Percentiles rank a stretch among this genome's conserved stretches.
Evolutionary conservation across 2,888 invertebrate species (phyloP).

Genomic region (Drosophila fulvimacula): DNA sequence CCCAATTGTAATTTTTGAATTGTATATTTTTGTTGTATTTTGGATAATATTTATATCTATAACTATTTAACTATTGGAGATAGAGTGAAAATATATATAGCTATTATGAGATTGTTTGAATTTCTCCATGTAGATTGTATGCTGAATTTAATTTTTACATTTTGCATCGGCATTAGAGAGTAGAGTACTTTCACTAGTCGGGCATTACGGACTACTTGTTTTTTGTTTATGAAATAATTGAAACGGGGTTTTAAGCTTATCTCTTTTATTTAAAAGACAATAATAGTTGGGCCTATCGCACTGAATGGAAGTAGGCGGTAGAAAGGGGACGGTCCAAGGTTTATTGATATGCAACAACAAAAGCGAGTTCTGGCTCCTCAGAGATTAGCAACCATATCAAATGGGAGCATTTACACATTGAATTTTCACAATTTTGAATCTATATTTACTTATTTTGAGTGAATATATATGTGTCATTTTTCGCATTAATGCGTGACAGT

Average conservation of each 20-base stretch:
- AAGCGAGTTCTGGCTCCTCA: conserved; percentile 8
- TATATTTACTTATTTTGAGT: conserved; percentile 2
- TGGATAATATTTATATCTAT: too few species aligned
- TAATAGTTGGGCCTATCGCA: conserved; percentile 9
- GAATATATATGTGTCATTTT: conserved; percentile 16
- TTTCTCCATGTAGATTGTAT: too few species aligned
- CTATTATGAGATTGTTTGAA: too few species aligned
- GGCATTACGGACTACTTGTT: too few species aligned
- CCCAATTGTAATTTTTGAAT: too few species aligned
- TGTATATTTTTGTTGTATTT: too few species aligned
- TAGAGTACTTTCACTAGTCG: too few species aligned
- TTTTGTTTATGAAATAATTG: conserved; percentile 17
- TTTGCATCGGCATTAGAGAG: too few species aligned
- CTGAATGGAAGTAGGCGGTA: neutral
- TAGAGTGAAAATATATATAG: too few species aligned
- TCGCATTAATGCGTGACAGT: conserved; percentile 47
- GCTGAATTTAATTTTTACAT: too few species aligned
- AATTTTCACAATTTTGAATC: conserved; percentile 1
- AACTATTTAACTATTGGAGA: too few species aligned
- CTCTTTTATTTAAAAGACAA: conserved; percentile 19
- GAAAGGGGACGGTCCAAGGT: conserved; percentile 26
- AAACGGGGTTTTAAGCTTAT: conserved; percentile 18
- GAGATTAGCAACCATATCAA: conserved; percentile 50
- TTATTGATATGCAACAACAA: conserved; percentile 46
- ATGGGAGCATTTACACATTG: conserved; percentile 11